Evolutionary conservation across 1,140 invertebrate genomes (phyloP).

Genomic region (Solenopsis invicta): DNA sequence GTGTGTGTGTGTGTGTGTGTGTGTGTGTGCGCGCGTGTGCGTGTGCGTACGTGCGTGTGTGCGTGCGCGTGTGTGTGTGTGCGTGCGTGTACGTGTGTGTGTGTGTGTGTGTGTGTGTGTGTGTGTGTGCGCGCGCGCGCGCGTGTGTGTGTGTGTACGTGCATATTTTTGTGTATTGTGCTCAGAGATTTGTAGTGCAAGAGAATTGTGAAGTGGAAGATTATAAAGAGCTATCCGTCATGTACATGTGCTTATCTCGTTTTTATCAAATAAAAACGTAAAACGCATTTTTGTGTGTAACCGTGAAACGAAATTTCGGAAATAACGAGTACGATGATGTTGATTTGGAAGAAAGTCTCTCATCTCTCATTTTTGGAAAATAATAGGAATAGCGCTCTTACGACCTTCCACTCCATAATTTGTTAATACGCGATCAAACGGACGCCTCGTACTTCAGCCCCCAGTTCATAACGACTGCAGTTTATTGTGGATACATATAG

Average conservation of each 20-base stretch:
- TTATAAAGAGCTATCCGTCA: constrained; percentile 27
- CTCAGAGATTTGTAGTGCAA: constrained; percentile 30
- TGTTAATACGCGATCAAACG: background rate
- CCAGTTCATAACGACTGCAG: constrained; percentile 5
- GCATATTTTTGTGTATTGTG: background rate
- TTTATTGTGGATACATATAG: constrained; percentile 29
- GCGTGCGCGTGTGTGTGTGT: constrained; percentile 33
- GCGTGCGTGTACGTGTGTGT: no score
- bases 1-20: constrained; percentile 33
- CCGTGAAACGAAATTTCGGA: background rate
- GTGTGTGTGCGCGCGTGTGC: constrained; percentile 23
- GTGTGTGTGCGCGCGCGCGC: constrained; percentile 34
- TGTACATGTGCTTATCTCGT: background rate
- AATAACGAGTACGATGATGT: background rate
- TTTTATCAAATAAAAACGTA: background rate
- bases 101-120: constrained; percentile 27
- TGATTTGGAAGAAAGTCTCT: background rate
- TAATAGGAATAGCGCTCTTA: background rate
- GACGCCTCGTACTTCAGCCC: constrained; percentile 22
- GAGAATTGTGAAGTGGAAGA: constrained; percentile 36
- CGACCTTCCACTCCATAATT: constrained; percentile 23
- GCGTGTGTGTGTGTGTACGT: background rate
- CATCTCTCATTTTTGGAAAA: background rate
- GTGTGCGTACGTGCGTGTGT: constrained; percentile 22
- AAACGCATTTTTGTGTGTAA: no score